Conservation (phyloP, 35 echinoderm and acorn worm genomes). For the Apostichopus californicus region DNA sequence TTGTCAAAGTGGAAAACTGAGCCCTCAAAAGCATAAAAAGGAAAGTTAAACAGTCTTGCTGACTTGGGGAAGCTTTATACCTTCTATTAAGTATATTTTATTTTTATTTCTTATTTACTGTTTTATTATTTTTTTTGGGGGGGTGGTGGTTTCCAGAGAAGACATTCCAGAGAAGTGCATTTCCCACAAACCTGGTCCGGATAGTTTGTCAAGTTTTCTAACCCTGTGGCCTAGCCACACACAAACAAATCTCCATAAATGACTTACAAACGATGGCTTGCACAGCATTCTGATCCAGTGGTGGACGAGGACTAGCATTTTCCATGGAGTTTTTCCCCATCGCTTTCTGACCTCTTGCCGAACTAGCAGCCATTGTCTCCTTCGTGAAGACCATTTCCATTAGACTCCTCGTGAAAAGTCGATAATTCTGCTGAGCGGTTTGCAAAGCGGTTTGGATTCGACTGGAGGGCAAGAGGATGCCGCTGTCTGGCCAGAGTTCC, state of each 20-base stretch:
- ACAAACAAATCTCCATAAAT: neutral
- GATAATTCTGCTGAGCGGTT: slow-evolving; percentile 50
- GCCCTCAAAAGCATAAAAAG: too few species aligned
- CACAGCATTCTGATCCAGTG: slow-evolving; percentile 51
- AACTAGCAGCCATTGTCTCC: slow-evolving; percentile 55
- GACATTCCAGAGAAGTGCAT: too few species aligned
- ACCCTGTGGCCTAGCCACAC: too few species aligned
- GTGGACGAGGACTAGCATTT: slow-evolving; percentile 33
- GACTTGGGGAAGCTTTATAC: too few species aligned
- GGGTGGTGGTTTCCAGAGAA: too few species aligned
- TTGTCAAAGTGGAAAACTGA: too few species aligned
- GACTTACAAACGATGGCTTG: slow-evolving; percentile 55
- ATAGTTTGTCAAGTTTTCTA: too few species aligned
- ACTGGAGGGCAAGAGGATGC: slow-evolving; percentile 42
- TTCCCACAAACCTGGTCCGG: too few species aligned
- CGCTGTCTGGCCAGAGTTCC: slow-evolving; percentile 48
- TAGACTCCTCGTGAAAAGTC: slow-evolving; percentile 42
- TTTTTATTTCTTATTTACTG: too few species aligned
- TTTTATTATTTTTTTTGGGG: too few species aligned
- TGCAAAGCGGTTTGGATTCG: slow-evolving; percentile 23
- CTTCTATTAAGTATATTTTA: too few species aligned
- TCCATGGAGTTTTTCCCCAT: slow-evolving; percentile 37
- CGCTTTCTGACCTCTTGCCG: slow-evolving; percentile 42
- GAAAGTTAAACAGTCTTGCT: too few species aligned
- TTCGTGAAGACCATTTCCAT: slow-evolving; percentile 63